Evolutionary conservation across 2,888 invertebrate species (phyloP), one percentile per base, ranked within the genome.

Genomic region (Andrena flavipes): DNA sequence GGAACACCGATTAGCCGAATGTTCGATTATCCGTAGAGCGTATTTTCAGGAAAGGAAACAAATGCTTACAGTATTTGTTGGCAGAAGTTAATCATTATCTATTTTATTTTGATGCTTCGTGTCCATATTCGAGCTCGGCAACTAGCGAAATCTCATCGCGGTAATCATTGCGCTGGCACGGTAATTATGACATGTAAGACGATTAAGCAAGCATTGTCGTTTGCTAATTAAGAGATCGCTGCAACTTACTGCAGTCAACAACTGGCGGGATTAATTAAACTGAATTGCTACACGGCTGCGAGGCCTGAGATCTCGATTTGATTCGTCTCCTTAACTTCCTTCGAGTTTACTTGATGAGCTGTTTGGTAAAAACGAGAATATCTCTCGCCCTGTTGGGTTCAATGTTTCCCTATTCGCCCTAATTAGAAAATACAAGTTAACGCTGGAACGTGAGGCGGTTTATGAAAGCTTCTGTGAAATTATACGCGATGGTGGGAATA

Each of bases 171-270:
- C 83, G 82, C 79, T 77, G 87, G 79, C 75, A 89, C 86, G 89
- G 89, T 92, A 93, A 93, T 92, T 92, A 91, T 88, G 89, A 91
- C 91, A 91, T 91, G 91, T 91, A 90, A 92, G 90, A 85, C 91
- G 91, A 92, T 92, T 91, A 90, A 91, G 87, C 82, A 72, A 87
- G 90, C 90, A 91, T 91, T 91, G 92, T 91, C 89, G 90, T 90
- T 84, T 82, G 88, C 88, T 92, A 93, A 93, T 93, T 92, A 92
- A 92, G 91, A 91, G 90, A 91, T 88, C 90, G 89, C 90, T 92
- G 88, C 85, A 87, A 87, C 86, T 86, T 82, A 82, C 88, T 73
- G 85, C 84, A 84, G 80, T 63, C 75, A 71, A 70, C 76, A 65
- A 70, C 83, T 69, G 80, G 84, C 67, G 78, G 88, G 88, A 91